Evolutionary conservation across 2,113 vertebrate genomes (phyloP).

Genomic region (Anhinga anhinga): DNA sequence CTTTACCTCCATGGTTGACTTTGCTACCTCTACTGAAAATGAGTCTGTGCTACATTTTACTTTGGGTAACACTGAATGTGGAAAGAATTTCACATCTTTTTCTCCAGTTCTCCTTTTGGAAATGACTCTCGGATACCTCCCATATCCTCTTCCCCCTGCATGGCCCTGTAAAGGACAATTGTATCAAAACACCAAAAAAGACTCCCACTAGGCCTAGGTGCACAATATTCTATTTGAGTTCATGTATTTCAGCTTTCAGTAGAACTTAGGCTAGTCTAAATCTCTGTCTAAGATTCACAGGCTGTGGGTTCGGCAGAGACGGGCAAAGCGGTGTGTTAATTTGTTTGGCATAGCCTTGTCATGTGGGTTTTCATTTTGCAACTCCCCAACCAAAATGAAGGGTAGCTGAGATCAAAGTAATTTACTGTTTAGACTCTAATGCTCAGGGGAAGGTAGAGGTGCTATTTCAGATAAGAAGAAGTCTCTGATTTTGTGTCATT

Average conservation of each 20-base stretch:
- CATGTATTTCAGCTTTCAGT: not conserved
- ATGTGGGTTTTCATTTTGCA: conserved; percentile 67
- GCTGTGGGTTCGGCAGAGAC: not conserved
- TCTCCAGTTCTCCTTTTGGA: not conserved
- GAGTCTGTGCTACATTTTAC: not conserved
- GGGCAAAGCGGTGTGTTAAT: not conserved
- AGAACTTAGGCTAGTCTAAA: not conserved
- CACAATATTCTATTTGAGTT: not conserved
- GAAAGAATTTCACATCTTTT: not conserved
- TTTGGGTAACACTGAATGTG: not conserved
- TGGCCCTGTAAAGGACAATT: not conserved
- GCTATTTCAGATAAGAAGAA: conserved; percentile 60
- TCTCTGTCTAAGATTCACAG: not conserved
- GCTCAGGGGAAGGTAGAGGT: conserved; percentile 56
- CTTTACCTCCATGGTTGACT: not conserved
- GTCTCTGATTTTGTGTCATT: conserved; percentile 58
- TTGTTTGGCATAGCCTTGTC: conserved; percentile 44
- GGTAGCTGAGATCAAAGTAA: conserved; percentile 49
- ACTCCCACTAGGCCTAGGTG: not conserved
- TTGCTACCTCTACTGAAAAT: not conserved
- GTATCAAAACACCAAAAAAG: not conserved
- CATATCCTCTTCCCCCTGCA: not conserved
- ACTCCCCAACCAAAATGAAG: conserved; percentile 58
- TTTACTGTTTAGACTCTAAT: conserved; percentile 47
- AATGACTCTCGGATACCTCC: not conserved